Base-by-base conservation (phyloP, 2,797 vertebrate genomes). In the Strix occidentalis region DNA sequence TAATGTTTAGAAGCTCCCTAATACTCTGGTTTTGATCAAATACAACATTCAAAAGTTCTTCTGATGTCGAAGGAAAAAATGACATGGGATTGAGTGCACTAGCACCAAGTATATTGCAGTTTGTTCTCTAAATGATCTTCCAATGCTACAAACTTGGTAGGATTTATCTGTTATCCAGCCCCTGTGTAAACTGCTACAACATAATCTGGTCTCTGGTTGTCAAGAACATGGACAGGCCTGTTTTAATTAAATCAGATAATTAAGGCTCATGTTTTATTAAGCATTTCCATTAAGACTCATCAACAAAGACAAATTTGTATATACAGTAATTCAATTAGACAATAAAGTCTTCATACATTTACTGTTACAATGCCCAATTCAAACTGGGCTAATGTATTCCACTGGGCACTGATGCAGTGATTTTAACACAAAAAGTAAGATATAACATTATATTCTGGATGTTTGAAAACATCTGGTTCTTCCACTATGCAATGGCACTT, bases 171-270 rank as follows among this genome's bases (percentile, higher is more conserved):
- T 84, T 72, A 79, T 10, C 23, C 51, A 76, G 63, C 5, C 45
- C 63, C 45, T 50, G 8, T 63, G 24, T 72, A 78, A 95, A 90
- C 9, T 46, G 24, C 72, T 60, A 75, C 64, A 83, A 79, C 26
- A 41, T 41, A 89, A 92, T 80, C 54, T 1, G 0, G 37, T 74
- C 63, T 90, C 65, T 56, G n/a, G 17, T 33, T 93, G 75, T 74
- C 64, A 75, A 75, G 75, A 61, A 75, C 0, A 0, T 31, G 57
- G 43, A 63, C 48, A 61, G 9, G 18, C 18, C 57, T 93, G 13
- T 65, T 92, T 90, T 64, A 94, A 92, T 90, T 87, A 83, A 79
- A 76, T 33, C 35, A 93, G 39, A 80, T 85, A 95, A 90, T 51
- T 72, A 91, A 83, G 60, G 45, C 64, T 39, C 58, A 85, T 82